Evolutionary conservation across 2,113 vertebrate genomes (phyloP).

Genomic region (Cacatua alba): DNA sequence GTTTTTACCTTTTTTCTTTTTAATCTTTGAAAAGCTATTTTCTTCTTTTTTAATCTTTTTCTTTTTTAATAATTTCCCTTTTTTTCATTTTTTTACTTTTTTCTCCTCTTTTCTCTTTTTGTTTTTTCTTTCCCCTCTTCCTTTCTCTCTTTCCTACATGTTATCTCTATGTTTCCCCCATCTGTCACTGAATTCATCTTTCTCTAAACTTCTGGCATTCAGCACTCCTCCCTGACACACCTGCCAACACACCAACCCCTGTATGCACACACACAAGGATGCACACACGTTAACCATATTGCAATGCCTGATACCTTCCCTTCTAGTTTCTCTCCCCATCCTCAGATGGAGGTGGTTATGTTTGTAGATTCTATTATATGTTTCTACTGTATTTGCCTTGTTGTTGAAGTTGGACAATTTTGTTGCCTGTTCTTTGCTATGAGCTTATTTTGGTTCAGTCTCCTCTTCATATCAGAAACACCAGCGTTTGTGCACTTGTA

Average conservation of each 20-base stretch:
- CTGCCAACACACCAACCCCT: not conserved
- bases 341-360: not conserved
- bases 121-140: not conserved
- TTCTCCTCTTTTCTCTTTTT: not conserved
- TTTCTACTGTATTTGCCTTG: not conserved
- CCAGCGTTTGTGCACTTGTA: not conserved
- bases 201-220: not conserved
- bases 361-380: not conserved
- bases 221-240: not conserved
- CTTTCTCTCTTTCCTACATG: rapidly evolving
- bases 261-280: not conserved
- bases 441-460: not conserved
- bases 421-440: not conserved
- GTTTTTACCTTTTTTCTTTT: not conserved
- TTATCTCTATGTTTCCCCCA: not conserved
- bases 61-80: too few species aligned
- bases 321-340: not conserved
- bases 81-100: not conserved
- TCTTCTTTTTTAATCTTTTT: too few species aligned
- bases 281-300: not conserved
- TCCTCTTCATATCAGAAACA: not conserved
- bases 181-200: not conserved
- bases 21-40: too few species aligned
- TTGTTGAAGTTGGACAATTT: not conserved
- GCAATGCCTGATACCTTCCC: not conserved